Base-by-base conservation (phyloP, 2,797 vertebrate species). In the Meda fulgida region DNA sequence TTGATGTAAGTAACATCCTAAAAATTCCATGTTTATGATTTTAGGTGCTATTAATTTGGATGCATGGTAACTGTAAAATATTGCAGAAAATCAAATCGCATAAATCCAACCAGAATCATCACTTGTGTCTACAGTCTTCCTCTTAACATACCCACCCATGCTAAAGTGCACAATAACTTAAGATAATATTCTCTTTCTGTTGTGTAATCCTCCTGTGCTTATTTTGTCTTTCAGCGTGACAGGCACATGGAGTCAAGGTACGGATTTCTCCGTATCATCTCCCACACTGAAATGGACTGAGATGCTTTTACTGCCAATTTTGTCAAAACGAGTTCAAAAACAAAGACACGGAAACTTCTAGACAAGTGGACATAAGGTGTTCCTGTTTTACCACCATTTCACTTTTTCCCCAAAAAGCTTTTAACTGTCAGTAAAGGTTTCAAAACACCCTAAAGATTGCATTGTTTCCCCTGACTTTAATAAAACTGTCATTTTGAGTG, bases 211-310 rank as follows among this genome's bases (percentile, higher is more conserved):
- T 40, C 40, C 46, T 65, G 13, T 67, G 55, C 29, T 65, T 51
- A 46, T 43, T 29, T 34, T 65, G 18, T 80, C 46, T 70, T 67
- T 70, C n/a, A 86, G 67, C 83, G 65, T 76, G 78, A 48, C 65
- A 34, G 86, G 78, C 40, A 79, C 73, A 38, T 69, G 46, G 78
- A 81, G 79, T 65, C 77, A 79, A 76, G 51, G 53, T 46, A 21
- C 2, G 36, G 16, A 21, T 72, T 43, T 72, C 51, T 78, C 78
- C 67, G 6, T 79, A 77, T 58, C 69, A 71, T 67, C 80, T 86
- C 85, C 85, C 80, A 81, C 67, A 73, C 83, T 84, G 80, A 84
- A 80, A 67, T 34, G 66, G 80, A 89, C 72, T 75, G 85, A 81
- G 71, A 83, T 69, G 43, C 79, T 80, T 77, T 75, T 78, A 84